Conservation (phyloP, 2,113 vertebrate species). For the Salvator merianae region DNA sequence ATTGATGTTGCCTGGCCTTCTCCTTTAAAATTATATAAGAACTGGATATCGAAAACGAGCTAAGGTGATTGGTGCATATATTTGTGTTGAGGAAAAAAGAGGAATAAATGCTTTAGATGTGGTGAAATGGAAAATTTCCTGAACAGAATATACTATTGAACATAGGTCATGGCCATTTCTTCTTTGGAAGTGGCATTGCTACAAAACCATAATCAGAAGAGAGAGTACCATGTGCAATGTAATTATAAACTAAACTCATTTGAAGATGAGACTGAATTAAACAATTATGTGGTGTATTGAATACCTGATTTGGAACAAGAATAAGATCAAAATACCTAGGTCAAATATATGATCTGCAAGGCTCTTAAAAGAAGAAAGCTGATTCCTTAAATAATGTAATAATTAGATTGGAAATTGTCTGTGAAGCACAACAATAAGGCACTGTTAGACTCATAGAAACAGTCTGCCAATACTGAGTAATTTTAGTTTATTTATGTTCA, state of each 20-base stretch:
- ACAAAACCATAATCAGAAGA: slow-evolving; percentile 57
- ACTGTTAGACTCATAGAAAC: slow-evolving; percentile 11
- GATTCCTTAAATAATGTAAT: slow-evolving; percentile 41
- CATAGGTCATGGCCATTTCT: slow-evolving; percentile 58
- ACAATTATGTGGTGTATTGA: slow-evolving; percentile 49
- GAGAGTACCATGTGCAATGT: background rate
- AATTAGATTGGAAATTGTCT: slow-evolving; percentile 45
- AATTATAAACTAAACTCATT: slow-evolving; percentile 50
- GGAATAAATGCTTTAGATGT: slow-evolving; percentile 47
- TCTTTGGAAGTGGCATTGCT: slow-evolving; percentile 28
- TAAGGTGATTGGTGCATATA: slow-evolving; percentile 45
- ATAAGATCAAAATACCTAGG: slow-evolving; percentile 41
- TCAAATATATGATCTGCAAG: background rate
- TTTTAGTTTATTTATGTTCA: slow-evolving; percentile 8
- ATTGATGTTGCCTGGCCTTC: slow-evolving; percentile 31
- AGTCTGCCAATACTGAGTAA: slow-evolving; percentile 31
- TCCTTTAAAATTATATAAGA: slow-evolving; percentile 50
- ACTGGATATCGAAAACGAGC: slow-evolving; percentile 36
- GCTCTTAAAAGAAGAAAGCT: slow-evolving; percentile 1
- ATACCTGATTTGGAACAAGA: slow-evolving; percentile 43
- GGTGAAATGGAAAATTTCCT: slow-evolving; percentile 33
- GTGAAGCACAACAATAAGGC: slow-evolving; percentile 31
- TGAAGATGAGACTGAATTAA: slow-evolving; percentile 34
- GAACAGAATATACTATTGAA: slow-evolving; percentile 39
- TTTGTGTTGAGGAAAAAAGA: slow-evolving; percentile 10